Base-by-base conservation (phyloP, 2,113 vertebrate species). In the Emydocephalus ijimae region DNA sequence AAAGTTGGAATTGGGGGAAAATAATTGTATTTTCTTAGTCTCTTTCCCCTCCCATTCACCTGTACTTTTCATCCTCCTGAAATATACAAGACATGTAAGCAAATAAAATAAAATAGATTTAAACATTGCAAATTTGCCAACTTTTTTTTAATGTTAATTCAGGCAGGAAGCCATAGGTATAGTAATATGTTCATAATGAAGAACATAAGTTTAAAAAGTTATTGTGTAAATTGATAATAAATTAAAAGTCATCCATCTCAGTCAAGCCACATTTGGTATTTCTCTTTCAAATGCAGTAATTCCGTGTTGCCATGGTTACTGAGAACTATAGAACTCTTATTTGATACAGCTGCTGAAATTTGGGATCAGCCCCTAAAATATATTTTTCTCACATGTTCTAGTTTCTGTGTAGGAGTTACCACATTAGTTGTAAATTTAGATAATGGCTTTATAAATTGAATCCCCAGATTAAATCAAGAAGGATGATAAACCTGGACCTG, bases 221-320 rank as follows among this genome's bases (percentile, higher is more conserved):
- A 45, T 54, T 95, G 56, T 87, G 56, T 92, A 93, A 94, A 93
- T 93, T 94, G 94, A 74, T 93, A 89, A 95, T 85, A 89, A 94
- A 93, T 93, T 1, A 88, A 95, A 96, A 94, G 24, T 87, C 12
- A 1, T 20, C 89, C 43, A 23, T 39, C 94, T 94, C 56, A 92
- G 89, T 92, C 74, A 96, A 95, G 87, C 54, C 74, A 88, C 61
- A 91, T 85, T 96, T 95, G 94, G 88, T 92, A 96, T 94, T 95
- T 95, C 93, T 85, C 1, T 95, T 96, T 95, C 90, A 95, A 95
- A 93, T 95, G 52, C 94, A 92, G 81, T 0, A 4, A 95, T 94
- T 94, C 11, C 86, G 64, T 93, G 95, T 97, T 97, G 86, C 96
- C 90, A 96, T 97, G 96, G 50, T 94, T 94, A 96, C 96, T 64